Evolutionary conservation across 2,113 vertebrate genomes (phyloP).

Genomic region (Delphinus delphis): DNA sequence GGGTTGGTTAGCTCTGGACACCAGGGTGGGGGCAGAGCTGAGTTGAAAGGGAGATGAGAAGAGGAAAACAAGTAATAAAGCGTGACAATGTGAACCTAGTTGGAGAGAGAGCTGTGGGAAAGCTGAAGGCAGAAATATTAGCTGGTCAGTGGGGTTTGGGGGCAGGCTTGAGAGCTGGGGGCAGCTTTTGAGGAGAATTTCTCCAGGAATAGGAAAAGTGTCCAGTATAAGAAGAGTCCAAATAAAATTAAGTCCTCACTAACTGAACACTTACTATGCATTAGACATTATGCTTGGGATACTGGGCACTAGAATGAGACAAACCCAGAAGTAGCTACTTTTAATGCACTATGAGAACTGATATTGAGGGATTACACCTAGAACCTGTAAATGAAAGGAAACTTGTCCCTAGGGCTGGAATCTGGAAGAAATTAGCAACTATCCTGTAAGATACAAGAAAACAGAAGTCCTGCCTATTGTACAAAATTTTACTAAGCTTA

Average conservation of each 20-base stretch:
- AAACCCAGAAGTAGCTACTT: not conserved
- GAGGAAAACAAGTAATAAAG: not conserved
- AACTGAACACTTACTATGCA: not conserved
- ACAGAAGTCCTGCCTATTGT: not conserved
- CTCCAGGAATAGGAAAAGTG: not conserved
- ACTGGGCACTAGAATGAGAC: not conserved
- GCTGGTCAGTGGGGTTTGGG: not conserved
- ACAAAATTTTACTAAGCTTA: not conserved
- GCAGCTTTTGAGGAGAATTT: not conserved
- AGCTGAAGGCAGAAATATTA: not conserved
- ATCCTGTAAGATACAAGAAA: not conserved
- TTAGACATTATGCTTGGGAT: not conserved
- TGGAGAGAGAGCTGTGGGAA: not conserved
- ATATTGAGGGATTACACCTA: not conserved
- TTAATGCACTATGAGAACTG: not conserved
- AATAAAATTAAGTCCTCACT: not conserved
- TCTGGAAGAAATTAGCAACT: not conserved
- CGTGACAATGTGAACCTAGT: not conserved
- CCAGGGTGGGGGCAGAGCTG: not conserved
- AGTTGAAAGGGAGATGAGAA: not conserved
- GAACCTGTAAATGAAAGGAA: not conserved
- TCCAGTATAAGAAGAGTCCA: not conserved
- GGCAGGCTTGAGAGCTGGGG: not conserved
- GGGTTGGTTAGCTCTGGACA: not conserved
- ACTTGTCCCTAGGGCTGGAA: not conserved